Evolutionary conservation across 2,888 invertebrate species (phyloP).

Genomic region (Tromatobia lineatoria): DNA sequence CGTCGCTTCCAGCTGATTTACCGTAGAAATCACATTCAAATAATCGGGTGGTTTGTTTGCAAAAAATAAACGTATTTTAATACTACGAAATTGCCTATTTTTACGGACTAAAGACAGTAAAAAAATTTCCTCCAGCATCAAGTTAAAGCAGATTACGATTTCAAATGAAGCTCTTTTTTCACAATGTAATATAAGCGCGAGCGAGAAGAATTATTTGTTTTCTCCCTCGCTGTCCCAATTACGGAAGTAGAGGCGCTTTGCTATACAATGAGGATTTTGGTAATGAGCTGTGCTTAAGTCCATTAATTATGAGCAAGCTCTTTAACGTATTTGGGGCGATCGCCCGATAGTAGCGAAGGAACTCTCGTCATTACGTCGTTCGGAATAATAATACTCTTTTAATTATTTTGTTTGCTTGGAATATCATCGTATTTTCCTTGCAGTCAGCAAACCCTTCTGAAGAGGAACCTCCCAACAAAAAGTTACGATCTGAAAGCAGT

Average conservation of each 20-base stretch:
- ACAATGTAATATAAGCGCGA: background rate
- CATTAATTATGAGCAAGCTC: background rate
- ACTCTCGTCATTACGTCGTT: background rate
- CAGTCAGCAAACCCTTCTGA: constrained; percentile 53
- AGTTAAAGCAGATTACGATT: background rate
- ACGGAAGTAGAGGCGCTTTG: background rate
- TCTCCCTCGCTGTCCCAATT: background rate
- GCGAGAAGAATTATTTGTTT: background rate
- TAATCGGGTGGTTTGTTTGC: too few species aligned
- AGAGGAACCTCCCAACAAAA: constrained; percentile 68
- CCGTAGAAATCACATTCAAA: too few species aligned
- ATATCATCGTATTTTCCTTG: background rate
- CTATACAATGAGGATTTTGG: background rate
- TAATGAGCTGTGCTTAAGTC: background rate
- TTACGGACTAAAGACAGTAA: too few species aligned
- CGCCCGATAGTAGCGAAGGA: background rate
- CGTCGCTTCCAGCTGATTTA: too few species aligned
- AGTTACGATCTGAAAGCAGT: constrained; percentile 53
- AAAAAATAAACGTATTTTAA: too few species aligned
- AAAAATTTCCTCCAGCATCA: too few species aligned
- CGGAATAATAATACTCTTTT: background rate
- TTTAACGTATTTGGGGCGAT: background rate
- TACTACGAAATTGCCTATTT: too few species aligned
- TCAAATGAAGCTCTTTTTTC: background rate
- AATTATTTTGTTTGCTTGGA: background rate